These are phyloP conservation scores for Anarhynchus alexandrinus DNA, from an alignment of 2,113 vertebrate species.

Conservation along the genomic window DNA sequence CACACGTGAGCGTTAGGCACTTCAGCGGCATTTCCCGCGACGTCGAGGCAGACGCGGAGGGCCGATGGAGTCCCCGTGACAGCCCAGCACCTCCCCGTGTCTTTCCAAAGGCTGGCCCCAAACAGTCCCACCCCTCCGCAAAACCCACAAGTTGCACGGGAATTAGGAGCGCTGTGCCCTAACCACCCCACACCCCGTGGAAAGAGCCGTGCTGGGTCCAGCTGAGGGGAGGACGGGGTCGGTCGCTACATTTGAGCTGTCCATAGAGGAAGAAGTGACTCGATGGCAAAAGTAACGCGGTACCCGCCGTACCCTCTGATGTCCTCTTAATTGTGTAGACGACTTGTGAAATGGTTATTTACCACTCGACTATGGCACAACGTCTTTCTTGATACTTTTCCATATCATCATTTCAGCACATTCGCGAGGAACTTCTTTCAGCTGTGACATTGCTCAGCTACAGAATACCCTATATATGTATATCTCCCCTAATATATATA, in stretches of 20 bases:
- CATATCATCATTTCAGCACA: neutral
- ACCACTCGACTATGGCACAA: neutral
- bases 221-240: neutral
- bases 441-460: neutral
- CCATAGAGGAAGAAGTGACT: neutral
- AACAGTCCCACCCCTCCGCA: neutral
- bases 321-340: neutral
- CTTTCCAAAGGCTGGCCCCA: neutral
- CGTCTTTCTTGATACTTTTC: neutral
- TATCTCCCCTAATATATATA: too few species aligned
- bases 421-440: neutral
- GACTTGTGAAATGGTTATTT: neutral
- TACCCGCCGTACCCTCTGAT: neutral
- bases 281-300: neutral
- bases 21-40: neutral
- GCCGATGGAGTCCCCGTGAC: fast-evolving
- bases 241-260: neutral
- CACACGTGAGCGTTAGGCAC: fast-evolving
- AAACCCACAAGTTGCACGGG: neutral
- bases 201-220: fast-evolving
- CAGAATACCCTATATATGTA: too few species aligned
- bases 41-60: neutral
- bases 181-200: fast-evolving
- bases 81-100: neutral
- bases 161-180: neutral